Evolutionary conservation across 53 echinoderm and acorn worm species (phyloP), one percentile per base, ranked within the genome.

Genomic region (Paracentrotus lividus): DNA sequence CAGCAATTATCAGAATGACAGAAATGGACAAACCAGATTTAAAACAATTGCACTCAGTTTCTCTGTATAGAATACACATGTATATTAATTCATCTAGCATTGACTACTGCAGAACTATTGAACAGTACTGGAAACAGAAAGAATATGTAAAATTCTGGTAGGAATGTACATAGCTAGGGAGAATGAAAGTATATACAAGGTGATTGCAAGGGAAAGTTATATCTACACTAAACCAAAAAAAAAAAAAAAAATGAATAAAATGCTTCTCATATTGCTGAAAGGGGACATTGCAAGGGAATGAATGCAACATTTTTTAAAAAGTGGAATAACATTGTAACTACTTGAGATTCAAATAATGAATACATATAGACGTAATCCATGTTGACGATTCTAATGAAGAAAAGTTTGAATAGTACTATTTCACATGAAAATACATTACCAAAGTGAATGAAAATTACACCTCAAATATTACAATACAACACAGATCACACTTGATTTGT

Each of bases 1-100:
- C n/a, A n/a, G n/a, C n/a, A n/a, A n/a, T n/a, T 15, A 55, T 16
- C 16, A 55, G 2, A 12, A 57, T 3, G 57, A 57, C 20, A 57
- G 21, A 55, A 55, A 57, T 14, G 21, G 21, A 57, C 40, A 72
- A 5, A 18, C 72, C 6, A 64, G 38, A 72, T n/a, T n/a, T 72
- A 38, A 67, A 1, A 52, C 16, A 20, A 57, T 18, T 72, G 40
- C 40, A 40, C 40, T 72, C 72, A 18, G 72, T 72, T 72, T 72
- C 36, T 72, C 72, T 72, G 72, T 72, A 72, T 72, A 72, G 16
- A 38, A 72, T 72, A 36, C 72, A 72, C 40, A 72, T 72, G 20
- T 72, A n/a, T n/a, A n/a, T n/a, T n/a, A 36, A 72, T 69, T 72
- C 20, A 40, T 40, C 40, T 38, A 72, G 5, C 72, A 21, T 40